Evolutionary conservation across 2,113 vertebrate species (phyloP), one percentile per base, ranked within the genome.

Genomic region (Phalacrocorax aristotelis): DNA sequence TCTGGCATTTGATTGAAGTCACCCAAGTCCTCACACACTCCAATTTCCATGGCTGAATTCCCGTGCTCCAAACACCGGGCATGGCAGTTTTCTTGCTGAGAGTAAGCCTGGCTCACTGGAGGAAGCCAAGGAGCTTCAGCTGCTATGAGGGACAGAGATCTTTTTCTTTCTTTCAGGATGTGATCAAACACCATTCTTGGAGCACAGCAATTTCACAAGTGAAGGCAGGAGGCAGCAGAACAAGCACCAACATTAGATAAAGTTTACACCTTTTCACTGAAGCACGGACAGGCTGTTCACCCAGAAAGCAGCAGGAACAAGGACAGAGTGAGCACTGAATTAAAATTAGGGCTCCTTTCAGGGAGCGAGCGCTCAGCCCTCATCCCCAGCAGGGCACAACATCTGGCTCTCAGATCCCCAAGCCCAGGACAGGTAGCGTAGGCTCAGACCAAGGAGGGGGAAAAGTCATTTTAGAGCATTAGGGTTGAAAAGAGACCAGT

Each of bases 161-260:
- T 61, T 81, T 2, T 0, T 1, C 3, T 85, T 91, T 90, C 52
- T 76, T 85, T 76, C 75, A 80, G 75, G 68, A 72, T 10, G 5
- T 3, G 10, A 79, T 58, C 61, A 36, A 54, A 64, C 3, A 2
- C 38, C 61, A 60, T 87, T 84, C 46, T 26, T 44, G 54, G 30
- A 79, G 75, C 40, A 69, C 18, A 61, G 48, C 61, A 34, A n/a
- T 68, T 92, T 84, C 44, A 71, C 26, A 44, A 42, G 44, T 30
- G 51, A 93, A 85, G 78, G 71, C 61, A 95, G 79, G 27, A 92
- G 48, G 75, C 75, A 93, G 52, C 92, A 86, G 49, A 90, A 71
- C 58, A 72, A 79, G 86, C 76, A 92, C 54, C 62, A 61, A 11
- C 4, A 7, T 80, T 88, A 69, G 23, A 48, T 52, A 18, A 44